Conservation (phyloP, 2,888 invertebrate species). For the Helleia helle region DNA sequence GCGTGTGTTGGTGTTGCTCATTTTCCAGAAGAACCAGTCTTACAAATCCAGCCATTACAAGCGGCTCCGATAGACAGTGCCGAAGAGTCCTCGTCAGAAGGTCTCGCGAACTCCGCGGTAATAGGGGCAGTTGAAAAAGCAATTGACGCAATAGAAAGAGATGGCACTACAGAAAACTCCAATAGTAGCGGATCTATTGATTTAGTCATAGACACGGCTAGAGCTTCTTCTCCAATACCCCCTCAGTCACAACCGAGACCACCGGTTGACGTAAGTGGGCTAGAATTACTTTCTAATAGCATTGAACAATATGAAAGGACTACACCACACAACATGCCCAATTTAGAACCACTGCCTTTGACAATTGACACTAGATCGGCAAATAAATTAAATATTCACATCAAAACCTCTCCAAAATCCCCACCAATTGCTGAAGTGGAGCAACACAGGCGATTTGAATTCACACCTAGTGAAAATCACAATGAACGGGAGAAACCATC, state of each 20-base stretch:
- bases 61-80: constrained; percentile 43
- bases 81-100: constrained; percentile 59
- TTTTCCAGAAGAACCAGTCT: constrained; percentile 44
- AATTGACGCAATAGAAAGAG: constrained; percentile 56
- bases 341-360: constrained; percentile 40
- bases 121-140: constrained; percentile 57
- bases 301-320: constrained; percentile 84
- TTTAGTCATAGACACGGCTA: constrained; percentile 61
- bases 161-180: constrained; percentile 49
- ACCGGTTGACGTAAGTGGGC: constrained; percentile 82
- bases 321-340: constrained; percentile 49
- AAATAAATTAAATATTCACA: constrained; percentile 53
- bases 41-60: constrained; percentile 31
- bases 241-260: constrained; percentile 29
- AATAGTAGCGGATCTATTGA: constrained; percentile 62
- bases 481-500: constrained; percentile 53
- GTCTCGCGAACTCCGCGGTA: constrained; percentile 37
- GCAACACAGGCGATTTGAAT: constrained; percentile 51
- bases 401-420: constrained; percentile 61
- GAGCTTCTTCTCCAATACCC: constrained; percentile 38
- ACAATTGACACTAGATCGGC: constrained; percentile 56
- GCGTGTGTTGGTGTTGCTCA: constrained; percentile 66
- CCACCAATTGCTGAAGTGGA: constrained; percentile 51
- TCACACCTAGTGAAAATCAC: constrained; percentile 37
- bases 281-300: constrained; percentile 88